A percentile compares a stretch with the other conserved stretches of the same genome.
Conservation (phyloP, 2,113 vertebrate genomes). For the Copsychus sechellarum region DNA sequence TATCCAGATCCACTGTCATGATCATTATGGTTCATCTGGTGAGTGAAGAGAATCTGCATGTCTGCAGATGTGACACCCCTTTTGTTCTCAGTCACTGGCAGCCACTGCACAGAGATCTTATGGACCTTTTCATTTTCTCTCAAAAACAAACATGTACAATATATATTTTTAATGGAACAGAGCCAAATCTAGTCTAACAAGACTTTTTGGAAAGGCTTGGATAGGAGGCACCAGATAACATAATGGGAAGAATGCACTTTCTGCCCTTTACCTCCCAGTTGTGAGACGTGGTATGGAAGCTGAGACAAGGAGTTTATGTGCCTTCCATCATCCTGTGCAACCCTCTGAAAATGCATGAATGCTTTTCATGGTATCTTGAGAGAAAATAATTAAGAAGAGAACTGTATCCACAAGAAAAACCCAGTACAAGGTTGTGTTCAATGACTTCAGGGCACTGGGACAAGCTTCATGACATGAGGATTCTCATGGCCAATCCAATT, state of each 20-base stretch:
- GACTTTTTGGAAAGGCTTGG: background rate
- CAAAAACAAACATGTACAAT: background rate
- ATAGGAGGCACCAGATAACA: background rate
- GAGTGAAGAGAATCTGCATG: background rate
- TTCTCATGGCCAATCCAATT: background rate
- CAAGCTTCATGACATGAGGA: background rate
- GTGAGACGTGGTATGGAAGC: background rate
- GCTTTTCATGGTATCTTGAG: background rate
- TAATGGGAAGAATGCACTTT: background rate
- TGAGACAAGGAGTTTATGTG: background rate
- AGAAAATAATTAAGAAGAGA: background rate
- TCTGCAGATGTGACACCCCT: background rate
- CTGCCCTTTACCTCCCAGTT: background rate
- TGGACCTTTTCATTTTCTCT: background rate
- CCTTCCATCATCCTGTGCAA: background rate
- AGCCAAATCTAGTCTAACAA: background rate
- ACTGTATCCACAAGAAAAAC: background rate
- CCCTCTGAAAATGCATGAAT: background rate
- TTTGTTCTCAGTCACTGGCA: background rate
- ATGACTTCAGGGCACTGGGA: background rate
- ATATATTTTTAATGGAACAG: background rate
- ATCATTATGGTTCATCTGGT: background rate
- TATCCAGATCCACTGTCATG: background rate
- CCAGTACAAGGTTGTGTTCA: background rate
- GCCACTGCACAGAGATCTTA: background rate